Percentiles rank a stretch among this genome's conserved stretches.
Conservation (phyloP, 2,797 vertebrate species). For the Prionace glauca region DNA sequence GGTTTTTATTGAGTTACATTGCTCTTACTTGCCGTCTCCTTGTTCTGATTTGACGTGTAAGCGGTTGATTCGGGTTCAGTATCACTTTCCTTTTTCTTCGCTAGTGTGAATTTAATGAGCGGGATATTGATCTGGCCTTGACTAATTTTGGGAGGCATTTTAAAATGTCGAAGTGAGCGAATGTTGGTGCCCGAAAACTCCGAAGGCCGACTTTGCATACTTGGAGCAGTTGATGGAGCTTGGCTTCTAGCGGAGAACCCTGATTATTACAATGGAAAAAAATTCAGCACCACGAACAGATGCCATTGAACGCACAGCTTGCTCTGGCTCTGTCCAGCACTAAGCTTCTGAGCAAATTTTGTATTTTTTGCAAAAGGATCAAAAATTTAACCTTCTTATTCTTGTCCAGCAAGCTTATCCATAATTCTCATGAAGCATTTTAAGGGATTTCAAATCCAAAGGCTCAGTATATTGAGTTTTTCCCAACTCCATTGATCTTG, state of each 20-base stretch:
- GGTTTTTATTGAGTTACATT: constrained; percentile 56
- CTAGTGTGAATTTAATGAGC: constrained; percentile 38
- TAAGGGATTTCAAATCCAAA: not conserved
- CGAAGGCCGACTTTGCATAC: constrained; percentile 37
- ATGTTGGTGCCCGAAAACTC: constrained; percentile 33
- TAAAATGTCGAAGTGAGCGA: constrained; percentile 9
- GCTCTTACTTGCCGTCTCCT: constrained; percentile 55
- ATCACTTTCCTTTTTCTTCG: constrained; percentile 61
- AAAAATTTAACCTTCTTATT: not conserved
- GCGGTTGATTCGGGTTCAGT: constrained; percentile 63
- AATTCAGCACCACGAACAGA: constrained; percentile 76
- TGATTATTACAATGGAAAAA: constrained; percentile 42
- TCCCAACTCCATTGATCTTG: constrained; percentile 48
- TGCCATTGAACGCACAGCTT: constrained; percentile 51
- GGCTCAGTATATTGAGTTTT: constrained; percentile 35
- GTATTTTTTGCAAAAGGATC: not conserved
- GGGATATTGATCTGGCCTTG: not conserved
- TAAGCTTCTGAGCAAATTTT: not conserved
- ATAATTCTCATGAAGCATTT: not conserved
- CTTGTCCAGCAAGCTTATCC: not conserved
- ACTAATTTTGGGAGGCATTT: constrained; percentile 22
- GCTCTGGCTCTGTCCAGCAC: constrained; percentile 34
- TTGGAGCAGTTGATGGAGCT: constrained; percentile 39
- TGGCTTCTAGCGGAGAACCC: constrained; percentile 40
- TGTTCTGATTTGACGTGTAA: constrained; percentile 63